Conservation (phyloP, 2,113 vertebrate species). For the Gymnogyps californianus region DNA sequence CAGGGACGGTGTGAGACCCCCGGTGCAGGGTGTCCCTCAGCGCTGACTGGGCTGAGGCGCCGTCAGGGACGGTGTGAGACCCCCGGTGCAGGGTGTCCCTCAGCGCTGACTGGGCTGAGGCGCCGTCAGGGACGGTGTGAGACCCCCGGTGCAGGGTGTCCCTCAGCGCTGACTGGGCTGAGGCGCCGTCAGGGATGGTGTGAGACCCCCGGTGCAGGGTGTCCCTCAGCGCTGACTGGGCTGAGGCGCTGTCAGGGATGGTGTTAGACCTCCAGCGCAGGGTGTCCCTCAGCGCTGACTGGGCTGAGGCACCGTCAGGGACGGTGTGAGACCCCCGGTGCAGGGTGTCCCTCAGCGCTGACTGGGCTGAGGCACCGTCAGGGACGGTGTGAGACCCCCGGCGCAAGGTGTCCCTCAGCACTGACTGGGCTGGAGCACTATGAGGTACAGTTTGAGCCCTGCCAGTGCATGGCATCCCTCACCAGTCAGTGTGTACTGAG, state of each 20-base stretch:
- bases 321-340: rapidly evolving
- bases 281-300: too few relatives aligned
- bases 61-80: rapidly evolving
- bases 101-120: not conserved
- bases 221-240: not conserved
- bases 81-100: not conserved
- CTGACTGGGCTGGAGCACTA: rapidly evolving
- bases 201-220: rapidly evolving
- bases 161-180: not conserved
- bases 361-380: rapidly evolving
- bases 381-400: rapidly evolving
- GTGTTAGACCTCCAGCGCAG: rapidly evolving
- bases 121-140: rapidly evolving
- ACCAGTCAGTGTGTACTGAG: rapidly evolving
- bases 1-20: rapidly evolving
- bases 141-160: rapidly evolving
- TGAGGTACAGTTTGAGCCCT: not conserved
- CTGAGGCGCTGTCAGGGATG: rapidly evolving
- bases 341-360: not conserved
- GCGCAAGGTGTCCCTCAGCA: rapidly evolving
- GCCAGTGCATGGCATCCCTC: rapidly evolving
- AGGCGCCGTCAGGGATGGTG: rapidly evolving
- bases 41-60: rapidly evolving
- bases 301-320: rapidly evolving
- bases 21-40: rapidly evolving